These are phyloP conservation scores for Protula sp. DNA, from an alignment of 2,888 invertebrate species.

Conservation along the genomic window DNA sequence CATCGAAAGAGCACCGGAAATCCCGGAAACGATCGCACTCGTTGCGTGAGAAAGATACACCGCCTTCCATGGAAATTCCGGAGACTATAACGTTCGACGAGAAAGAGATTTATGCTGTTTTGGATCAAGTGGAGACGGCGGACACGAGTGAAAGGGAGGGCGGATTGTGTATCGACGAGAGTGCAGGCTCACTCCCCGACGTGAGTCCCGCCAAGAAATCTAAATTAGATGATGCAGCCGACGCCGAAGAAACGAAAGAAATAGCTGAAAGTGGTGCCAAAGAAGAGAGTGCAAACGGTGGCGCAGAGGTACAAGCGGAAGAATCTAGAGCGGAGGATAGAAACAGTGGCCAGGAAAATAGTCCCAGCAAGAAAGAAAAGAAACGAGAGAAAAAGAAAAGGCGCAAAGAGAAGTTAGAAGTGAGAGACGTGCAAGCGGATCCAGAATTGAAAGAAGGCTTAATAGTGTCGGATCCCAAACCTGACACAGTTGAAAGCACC, in stretches of 20 bases:
- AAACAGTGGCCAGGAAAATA: background rate
- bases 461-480: no score
- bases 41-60: background rate
- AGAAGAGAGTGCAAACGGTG: background rate
- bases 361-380: background rate
- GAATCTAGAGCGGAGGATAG: background rate
- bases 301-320: background rate
- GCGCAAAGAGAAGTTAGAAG: background rate
- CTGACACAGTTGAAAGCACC: no score
- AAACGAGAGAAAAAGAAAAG: background rate
- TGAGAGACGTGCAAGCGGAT: background rate
- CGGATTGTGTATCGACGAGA: no score
- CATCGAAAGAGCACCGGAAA: background rate
- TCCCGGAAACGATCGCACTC: background rate
- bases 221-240: no score
- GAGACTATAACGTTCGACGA: slow-evolving; percentile 42
- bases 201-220: background rate
- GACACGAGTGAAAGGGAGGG: background rate
- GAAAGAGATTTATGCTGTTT: slow-evolving; percentile 39
- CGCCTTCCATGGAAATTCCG: slow-evolving; percentile 22
- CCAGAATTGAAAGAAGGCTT: no score
- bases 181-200: no score
- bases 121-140: slow-evolving; percentile 42
- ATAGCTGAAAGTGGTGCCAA: background rate
- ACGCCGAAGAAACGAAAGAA: no score